Evolutionary conservation across 2,797 vertebrate species (phyloP), one percentile per base, ranked within the genome.

Genomic region (Enteromius treurensis): DNA sequence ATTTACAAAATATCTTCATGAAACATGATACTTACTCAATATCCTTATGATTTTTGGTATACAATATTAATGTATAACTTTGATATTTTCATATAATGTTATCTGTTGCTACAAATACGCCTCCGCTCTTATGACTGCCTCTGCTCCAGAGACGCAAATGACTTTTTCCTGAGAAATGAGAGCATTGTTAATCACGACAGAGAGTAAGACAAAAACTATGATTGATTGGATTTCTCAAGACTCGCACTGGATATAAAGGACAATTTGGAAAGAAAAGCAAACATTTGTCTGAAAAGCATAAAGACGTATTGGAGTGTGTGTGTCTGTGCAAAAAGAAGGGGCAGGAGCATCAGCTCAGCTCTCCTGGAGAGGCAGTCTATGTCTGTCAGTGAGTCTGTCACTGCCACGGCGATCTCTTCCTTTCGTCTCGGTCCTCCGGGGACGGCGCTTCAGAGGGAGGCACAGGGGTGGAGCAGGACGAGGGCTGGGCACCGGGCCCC

Each of bases 361-460:
- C 60, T 62, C 60, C 60, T 15, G 13, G 5, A 62, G 26, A 29
- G 26, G 13, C 51, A 83, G 67, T 77, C 58, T 65, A 65, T 29
- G 47, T 83, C 53, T 19, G 2, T 14, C 42, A 14, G 3, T 34
- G 19, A 32, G 13, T 26, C 26, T 26, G 4, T 93, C 90, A 94
- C 87, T 95, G 89, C 94, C 94, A 95, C 74, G 91, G 88, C 19
- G 70, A 0, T 91, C 91, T 77, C 91, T 87, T 86, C 92, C 90
- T 79, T 89, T 92, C 87, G 88, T 92, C 1, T 26, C 53, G 65
- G 78, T 88, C 0, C 86, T 91, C 2, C 86, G 91, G 13, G 87
- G 26, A 21, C 13, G 90, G 77, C 26, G 84, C 87, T 26, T 89
- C 88, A 0, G 86, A 90, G 21, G 88, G 88, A 47, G 76, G 86